Base-by-base conservation (phyloP, 2,888 invertebrate genomes). In the Scaptomyza tumidula region DNA sequence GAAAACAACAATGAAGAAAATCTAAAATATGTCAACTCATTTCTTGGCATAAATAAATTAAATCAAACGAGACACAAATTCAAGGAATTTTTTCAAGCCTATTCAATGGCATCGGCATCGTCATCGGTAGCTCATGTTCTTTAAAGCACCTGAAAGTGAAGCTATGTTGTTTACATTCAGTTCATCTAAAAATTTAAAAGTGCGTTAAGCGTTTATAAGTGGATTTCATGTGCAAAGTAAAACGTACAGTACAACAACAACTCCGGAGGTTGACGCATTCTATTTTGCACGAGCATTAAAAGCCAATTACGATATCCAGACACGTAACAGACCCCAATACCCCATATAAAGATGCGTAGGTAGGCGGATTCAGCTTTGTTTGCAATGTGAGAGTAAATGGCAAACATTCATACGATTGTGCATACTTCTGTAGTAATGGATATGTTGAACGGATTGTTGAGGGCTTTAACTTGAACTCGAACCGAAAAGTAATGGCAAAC, bases 1-100 rank as follows among this genome's bases (percentile, higher is more conserved):
- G 6, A 39, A 29, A 58, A 43, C 6, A 50, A 33, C 9, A 55
- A 24, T 11, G 11, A 13, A 7, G 37, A 52, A n/a, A 0, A 19
- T 14, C 13, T 0, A 10, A 65, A 78, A 63, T 33, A 46, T 87
- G 88, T 82, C 82, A 87, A 87, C 76, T 82, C 86, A 82, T 87
- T 87, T 82, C 31, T 60, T 68, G 79, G 56, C 31, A 57, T 45
- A 62, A 78, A 65, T 65, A 61, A 50, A 55, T 71, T 69, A 76
- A 74, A 79, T 81, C 76, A 49, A 39, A 48, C 57, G 39, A 48
- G 39, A 9, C 5, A 46, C 46, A 58, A 68, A 58, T 69, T 79
- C 88, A 83, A 87, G 82, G 79, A 87, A 70, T 66, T 66, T 65
- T 56, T 35, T 24, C n/a, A 16, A 56, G 50, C 52, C 66, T 60